Base-by-base conservation (phyloP, 2,797 vertebrate species). In the Rhinichthys osculus region DNA sequence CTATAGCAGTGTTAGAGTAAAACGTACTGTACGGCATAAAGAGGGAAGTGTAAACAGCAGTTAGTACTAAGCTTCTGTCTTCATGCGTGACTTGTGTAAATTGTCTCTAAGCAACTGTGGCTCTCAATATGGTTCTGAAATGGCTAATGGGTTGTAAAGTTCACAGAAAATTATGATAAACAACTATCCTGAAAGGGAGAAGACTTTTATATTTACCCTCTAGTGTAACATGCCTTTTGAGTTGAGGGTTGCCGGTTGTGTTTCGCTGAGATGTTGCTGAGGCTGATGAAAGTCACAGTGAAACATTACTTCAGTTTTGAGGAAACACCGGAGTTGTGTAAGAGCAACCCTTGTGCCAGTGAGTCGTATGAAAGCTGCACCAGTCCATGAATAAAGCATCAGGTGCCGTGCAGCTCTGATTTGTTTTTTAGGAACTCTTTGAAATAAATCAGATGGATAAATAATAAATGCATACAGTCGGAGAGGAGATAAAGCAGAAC, bases 401-500 rank as follows among this genome's bases (percentile, higher is more conserved):
- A 79, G 62, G 17, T 47, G 44, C 30, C 33, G 27, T 69, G 74
- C 69, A 35, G 30, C 70, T 89, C 81, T 88, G 80, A 88, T 89
- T 59, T 87, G 83, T 85, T 89, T 88, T 88, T 87, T 80, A 85
- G 71, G 73, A 83, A 77, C 78, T 86, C 78, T 86, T 84, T 88
- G 86, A 88, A 88, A 89, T 78, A 87, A 87, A 89, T 79, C 21
- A 79, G 69, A 76, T n/a, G 33, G 80, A 84, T 92, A 81, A 88
- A 92, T 92, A 91, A 90, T 91, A 86, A 78, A 92, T 87, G 74
- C 16, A 70, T 82, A 78, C 77, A 64, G 59, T 83, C 72, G 11
- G 76, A 85, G 66, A 69, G 76, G 52, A 85, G 44, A 85, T 64
- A 38, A 85, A 79, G 78, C 47, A 69, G 79, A 72, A 78, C 79